Evolutionary conservation across 2,888 invertebrate genomes (phyloP), one percentile per base, ranked within the genome.

Genomic region (Melanchra persicariae): DNA sequence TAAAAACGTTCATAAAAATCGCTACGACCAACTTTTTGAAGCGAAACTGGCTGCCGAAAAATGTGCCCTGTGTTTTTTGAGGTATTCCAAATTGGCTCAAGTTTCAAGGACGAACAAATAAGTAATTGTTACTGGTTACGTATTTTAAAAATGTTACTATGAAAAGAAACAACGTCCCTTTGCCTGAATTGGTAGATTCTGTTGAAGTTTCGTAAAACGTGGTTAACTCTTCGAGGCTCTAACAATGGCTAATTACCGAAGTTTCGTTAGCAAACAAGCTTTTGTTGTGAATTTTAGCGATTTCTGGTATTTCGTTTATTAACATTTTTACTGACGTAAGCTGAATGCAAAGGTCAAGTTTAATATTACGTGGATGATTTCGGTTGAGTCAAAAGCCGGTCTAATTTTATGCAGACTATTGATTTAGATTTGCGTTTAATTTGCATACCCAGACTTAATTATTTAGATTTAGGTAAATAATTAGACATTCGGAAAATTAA

Each of bases 211-310:
- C 22, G 55, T 37, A 55, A 55, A 37, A 59, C 26, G 12, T 62
- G 59, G 49, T 69, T 65, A 58, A 67, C 34, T 52, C 24, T 62
- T 70, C 12, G 8, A 51, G 19, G 45, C 26, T 26, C 54, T 15
- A 71, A 74, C 52, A 65, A 40, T n/a, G n/a, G 43, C 30, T 71
- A 75, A 81, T 82, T 83, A 73, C 40, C 61, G 52, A 62, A 55
- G 43, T 73, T 73, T 70, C 9, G 61, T 63, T 57, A 74, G 62
- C 51, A 58, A 66, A 70, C 49, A 47, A 55, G 58, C 37, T 72
- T n/a, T 59, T 52, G 64, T 51, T 68, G 59, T 45, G 58, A 63
- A 68, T 68, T 70, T 70, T 55, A 61, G 54, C 45, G 34, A 61
- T 73, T 73, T 67, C 62, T 65, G 40, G 15, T 69, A 74, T 58